Percentiles rank a stretch among this genome's conserved stretches.
These are phyloP conservation scores for Drosophila lutescens DNA, from an alignment of 2,888 invertebrate species.

Conservation along the genomic window DNA sequence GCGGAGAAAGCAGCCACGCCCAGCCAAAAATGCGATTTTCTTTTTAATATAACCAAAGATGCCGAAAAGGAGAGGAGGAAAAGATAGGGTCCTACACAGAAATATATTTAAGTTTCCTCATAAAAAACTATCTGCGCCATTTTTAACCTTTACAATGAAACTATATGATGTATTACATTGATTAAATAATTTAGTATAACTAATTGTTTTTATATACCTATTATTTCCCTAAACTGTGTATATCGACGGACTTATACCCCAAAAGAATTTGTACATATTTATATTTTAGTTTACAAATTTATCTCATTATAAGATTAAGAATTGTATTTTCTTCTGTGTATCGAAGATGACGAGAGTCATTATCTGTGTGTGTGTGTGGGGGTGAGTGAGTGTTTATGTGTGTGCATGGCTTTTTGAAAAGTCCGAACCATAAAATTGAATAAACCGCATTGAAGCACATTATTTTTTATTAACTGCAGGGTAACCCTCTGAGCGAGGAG, in stretches of 20 bases:
- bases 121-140: neutral
- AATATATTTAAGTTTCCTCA: neutral
- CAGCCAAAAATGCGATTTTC: conserved; percentile 75
- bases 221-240: no score
- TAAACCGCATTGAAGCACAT: conserved; percentile 80
- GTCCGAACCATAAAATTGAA: conserved; percentile 78
- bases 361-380: conserved; percentile 36
- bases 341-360: conserved; percentile 15
- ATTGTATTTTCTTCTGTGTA: neutral
- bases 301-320: neutral
- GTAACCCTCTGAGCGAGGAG: conserved; percentile 17
- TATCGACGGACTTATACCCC: no score
- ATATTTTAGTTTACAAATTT: neutral
- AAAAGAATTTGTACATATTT: no score
- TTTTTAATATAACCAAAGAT: conserved; percentile 68
- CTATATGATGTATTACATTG: no score
- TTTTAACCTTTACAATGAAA: no score
- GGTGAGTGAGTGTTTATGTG: conserved; percentile 41
- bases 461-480: conserved; percentile 78
- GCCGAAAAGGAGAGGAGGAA: conserved; percentile 5
- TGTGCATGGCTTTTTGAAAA: conserved; percentile 69
- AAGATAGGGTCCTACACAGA: neutral
- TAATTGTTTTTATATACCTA: no score
- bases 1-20: conserved; percentile 43
- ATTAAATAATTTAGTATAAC: no score